phyloP scores from a whole-genome alignment of 2,797 vertebrate genomes.

The Vireo griseus region DNA sequence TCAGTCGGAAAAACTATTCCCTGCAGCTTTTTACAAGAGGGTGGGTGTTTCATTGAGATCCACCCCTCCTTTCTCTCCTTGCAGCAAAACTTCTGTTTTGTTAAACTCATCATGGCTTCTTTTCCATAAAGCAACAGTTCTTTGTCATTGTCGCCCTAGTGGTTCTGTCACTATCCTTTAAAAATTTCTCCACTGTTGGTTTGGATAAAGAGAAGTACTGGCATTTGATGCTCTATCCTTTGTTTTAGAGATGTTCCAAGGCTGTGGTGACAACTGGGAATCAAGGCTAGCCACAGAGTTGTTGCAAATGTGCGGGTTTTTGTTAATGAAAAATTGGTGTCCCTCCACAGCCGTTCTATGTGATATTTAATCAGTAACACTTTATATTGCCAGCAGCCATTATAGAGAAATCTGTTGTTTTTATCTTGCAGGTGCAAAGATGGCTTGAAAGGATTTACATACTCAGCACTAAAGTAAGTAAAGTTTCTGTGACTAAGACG shows the following conservation, averaged over 20 bases:
- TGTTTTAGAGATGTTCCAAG: slow-evolving; percentile 1
- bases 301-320: neutral
- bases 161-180: neutral
- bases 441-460: slow-evolving; percentile 94
- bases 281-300: neutral
- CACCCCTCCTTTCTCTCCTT: neutral
- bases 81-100: neutral
- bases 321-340: neutral
- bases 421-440: slow-evolving; percentile 87
- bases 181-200: neutral
- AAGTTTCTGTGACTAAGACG: neutral
- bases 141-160: neutral
- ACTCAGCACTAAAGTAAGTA: slow-evolving; percentile 96
- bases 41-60: neutral
- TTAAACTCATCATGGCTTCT: neutral
- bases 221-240: neutral
- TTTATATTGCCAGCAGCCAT: neutral
- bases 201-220: neutral
- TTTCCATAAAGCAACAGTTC: neutral
- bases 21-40: neutral
- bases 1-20: neutral
- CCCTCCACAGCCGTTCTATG: neutral
- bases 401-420: neutral
- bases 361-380: neutral
- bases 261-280: neutral